Evolutionary conservation across 2,797 vertebrate genomes (phyloP).

Genomic region (Coilia nasus): DNA sequence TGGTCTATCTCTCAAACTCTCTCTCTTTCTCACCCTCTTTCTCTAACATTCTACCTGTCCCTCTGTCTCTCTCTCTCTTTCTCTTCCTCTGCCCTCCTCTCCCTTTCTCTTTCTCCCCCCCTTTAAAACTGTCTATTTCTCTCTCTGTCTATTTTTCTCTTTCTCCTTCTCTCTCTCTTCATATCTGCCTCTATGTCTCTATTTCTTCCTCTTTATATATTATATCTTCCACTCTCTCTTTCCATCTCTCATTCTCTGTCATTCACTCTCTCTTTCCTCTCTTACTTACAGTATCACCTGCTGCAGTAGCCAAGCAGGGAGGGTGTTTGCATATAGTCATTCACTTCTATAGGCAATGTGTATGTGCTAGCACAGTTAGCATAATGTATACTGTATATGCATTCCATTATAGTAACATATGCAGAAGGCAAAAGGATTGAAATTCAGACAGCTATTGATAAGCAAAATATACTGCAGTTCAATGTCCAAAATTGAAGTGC

Average conservation of each 20-base stretch:
- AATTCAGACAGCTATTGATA: too few species aligned
- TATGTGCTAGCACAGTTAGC: too few species aligned
- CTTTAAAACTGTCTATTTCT: not conserved
- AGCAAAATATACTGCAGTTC: too few species aligned
- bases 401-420: not conserved
- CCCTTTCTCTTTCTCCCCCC: not conserved
- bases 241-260: not conserved
- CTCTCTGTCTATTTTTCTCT: not conserved
- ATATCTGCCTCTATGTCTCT: too few species aligned
- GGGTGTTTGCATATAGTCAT: not conserved
- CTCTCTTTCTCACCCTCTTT: not conserved
- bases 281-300: not conserved
- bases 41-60: too few species aligned
- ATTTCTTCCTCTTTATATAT: too few species aligned
- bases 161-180: not conserved
- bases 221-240: not conserved
- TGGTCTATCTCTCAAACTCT: not conserved
- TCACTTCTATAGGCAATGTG: not conserved
- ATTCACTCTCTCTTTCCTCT: not conserved
- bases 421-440: too few species aligned
- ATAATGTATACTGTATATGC: too few species aligned
- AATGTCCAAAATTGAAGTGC: too few species aligned
- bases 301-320: not conserved
- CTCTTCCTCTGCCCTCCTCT: not conserved
- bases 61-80: not conserved